A percentile compares a stretch with the other conserved stretches of the same genome.
Evolutionary conservation across 2,888 invertebrate species (phyloP).

Genomic region (Lepidocyrtinus sp.): DNA sequence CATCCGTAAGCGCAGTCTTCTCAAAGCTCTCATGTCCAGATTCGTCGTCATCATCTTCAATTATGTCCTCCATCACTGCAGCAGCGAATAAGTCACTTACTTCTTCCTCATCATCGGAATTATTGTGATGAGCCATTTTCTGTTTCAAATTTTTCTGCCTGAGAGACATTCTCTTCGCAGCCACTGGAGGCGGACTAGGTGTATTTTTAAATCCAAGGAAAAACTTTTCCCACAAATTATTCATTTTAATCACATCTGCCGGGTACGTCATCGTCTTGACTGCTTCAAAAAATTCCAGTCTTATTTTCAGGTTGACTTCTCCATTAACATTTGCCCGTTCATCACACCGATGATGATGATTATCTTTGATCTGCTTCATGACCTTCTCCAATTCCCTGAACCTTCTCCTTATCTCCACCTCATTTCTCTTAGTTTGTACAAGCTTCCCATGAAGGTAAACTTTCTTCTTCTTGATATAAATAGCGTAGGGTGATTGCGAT

Average conservation of each 20-base stretch:
- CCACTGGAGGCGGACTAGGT: too few species aligned
- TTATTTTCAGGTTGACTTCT: background rate
- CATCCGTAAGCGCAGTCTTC: too few species aligned
- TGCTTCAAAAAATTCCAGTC: background rate
- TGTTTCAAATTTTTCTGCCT: too few species aligned
- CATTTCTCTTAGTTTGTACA: background rate
- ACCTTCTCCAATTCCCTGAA: background rate
- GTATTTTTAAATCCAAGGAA: too few species aligned
- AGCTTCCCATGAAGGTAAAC: background rate
- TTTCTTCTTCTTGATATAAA: background rate
- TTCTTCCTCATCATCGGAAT: too few species aligned
- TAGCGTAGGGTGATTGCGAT: background rate
- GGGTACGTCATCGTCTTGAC: background rate
- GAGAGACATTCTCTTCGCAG: too few species aligned
- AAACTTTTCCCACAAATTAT: background rate
- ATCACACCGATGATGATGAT: background rate
- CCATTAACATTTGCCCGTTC: background rate
- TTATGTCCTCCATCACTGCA: too few species aligned
- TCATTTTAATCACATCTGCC: background rate
- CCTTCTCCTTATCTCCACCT: background rate
- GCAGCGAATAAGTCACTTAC: too few species aligned
- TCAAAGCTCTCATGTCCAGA: too few species aligned
- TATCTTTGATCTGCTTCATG: background rate
- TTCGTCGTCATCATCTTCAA: too few species aligned
- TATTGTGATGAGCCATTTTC: too few species aligned